These are phyloP conservation scores for Morpho deidamia DNA, from an alignment of 2,888 invertebrate species.

Conservation along the genomic window DNA sequence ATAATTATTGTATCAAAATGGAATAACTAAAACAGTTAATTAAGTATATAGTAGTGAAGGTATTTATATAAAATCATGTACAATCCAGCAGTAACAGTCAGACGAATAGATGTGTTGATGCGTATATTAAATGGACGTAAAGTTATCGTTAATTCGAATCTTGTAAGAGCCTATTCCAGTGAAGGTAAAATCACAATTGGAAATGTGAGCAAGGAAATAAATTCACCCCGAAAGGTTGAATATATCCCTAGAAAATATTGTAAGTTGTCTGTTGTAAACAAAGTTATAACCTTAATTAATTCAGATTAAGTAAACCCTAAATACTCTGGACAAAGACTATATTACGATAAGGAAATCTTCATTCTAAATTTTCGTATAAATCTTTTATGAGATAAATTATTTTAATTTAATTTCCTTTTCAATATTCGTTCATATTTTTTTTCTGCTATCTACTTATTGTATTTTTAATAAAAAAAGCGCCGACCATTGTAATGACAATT, in stretches of 20 bases:
- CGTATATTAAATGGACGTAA: slow-evolving; percentile 66
- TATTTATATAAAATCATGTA: slow-evolving; percentile 44
- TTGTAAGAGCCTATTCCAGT: slow-evolving; percentile 62
- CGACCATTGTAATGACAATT: too few relatives aligned
- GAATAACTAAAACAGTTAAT: too few relatives aligned
- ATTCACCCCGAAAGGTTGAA: slow-evolving; percentile 82
- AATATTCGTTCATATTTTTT: too few relatives aligned
- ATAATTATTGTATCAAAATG: background rate
- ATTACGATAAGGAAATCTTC: too few relatives aligned
- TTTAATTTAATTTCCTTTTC: background rate
- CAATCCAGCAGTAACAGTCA: slow-evolving; percentile 58
- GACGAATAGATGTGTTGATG: slow-evolving; percentile 71
- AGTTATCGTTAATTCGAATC: slow-evolving; percentile 51
- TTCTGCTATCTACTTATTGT: too few relatives aligned
- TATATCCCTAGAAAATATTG: slow-evolving; percentile 91
- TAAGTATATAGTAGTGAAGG: background rate
- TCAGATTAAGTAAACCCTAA: too few relatives aligned
- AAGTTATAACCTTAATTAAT: slow-evolving; percentile 6
- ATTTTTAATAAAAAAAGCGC: too few relatives aligned
- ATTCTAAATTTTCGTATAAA: too few relatives aligned
- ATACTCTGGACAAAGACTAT: too few relatives aligned
- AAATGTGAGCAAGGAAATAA: slow-evolving; percentile 81
- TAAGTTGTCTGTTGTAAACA: slow-evolving; percentile 88
- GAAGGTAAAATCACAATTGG: slow-evolving; percentile 84
- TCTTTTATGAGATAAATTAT: too few relatives aligned